A percentile compares a stretch with the other conserved stretches of the same genome.
phyloP scores from a whole-genome alignment of 1,140 invertebrate species.

The Trichonephila inaurata region DNA sequence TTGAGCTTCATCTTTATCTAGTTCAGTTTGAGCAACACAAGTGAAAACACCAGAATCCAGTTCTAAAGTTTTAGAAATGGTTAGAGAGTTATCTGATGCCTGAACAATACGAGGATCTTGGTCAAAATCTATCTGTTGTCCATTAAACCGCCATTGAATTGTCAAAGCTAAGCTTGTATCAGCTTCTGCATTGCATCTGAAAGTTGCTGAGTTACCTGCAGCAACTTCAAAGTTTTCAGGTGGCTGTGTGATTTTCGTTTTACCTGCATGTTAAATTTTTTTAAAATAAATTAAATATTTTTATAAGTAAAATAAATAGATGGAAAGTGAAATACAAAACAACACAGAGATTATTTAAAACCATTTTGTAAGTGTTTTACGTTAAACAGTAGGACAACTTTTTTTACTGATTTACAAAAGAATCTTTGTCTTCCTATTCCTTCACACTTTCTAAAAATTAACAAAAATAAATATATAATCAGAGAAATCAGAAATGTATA shows the following conservation, averaged over 20 bases:
- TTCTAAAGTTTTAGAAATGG: conserved; percentile 95
- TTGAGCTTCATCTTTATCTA: conserved; percentile 90
- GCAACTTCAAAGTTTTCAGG: conserved; percentile 95
- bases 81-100: conserved; percentile 92
- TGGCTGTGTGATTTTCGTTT: conserved; percentile 90
- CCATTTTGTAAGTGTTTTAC: not conserved
- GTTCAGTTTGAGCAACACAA: conserved; percentile 93
- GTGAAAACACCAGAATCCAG: conserved; percentile 97
- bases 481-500: too few relatives aligned
- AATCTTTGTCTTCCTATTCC: too few relatives aligned
- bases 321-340: not conserved
- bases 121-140: conserved; percentile 74
- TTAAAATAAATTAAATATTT: not conserved
- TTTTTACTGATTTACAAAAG: too few relatives aligned
- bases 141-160: conserved; percentile 83
- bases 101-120: conserved; percentile 78
- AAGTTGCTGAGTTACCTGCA: conserved; percentile 92
- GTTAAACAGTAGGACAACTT: too few relatives aligned
- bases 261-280: conserved; percentile 79
- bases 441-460: too few relatives aligned
- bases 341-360: not conserved
- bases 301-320: not conserved
- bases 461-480: too few relatives aligned
- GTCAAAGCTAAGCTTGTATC: conserved; percentile 89
- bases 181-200: conserved; percentile 94